A percentile compares a stretch with the other conserved stretches of the same genome.
These are phyloP conservation scores for Epistrophe grossulariae DNA, from an alignment of 2,888 invertebrate species.

Conservation along the genomic window DNA sequence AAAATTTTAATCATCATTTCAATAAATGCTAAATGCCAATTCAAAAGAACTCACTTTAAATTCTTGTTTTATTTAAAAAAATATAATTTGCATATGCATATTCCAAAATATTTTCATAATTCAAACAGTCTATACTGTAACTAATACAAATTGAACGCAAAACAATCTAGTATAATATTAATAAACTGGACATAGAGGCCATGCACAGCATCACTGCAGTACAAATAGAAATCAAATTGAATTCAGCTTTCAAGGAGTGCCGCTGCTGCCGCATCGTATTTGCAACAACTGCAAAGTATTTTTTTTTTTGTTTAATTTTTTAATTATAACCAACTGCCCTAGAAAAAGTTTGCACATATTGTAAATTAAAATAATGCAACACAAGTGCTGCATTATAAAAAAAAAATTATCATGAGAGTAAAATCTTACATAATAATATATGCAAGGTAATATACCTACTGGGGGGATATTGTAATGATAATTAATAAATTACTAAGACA, in stretches of 20 bases:
- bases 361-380: conserved; percentile 46
- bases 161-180: neutral
- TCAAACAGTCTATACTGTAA: neutral
- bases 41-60: neutral
- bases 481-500: conserved; percentile 10
- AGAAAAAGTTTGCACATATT: conserved; percentile 45
- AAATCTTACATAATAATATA: conserved; percentile 55
- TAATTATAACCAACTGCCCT: conserved; percentile 38
- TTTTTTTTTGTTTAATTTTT: neutral
- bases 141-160: neutral
- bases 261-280: neutral
- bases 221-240: conserved; percentile 31
- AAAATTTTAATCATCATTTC: neutral
- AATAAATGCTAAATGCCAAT: neutral
- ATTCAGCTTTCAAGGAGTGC: conserved; percentile 30
- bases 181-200: conserved; percentile 23
- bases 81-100: neutral
- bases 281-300: neutral
- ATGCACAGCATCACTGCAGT: neutral
- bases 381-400: conserved; percentile 32
- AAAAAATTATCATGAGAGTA: conserved; percentile 44
- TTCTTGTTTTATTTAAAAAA: neutral
- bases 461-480: neutral
- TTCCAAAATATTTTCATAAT: neutral
- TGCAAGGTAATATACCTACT: conserved; percentile 1